Conservation (phyloP, 2,797 vertebrate species). For the Ciconia nigra region DNA sequence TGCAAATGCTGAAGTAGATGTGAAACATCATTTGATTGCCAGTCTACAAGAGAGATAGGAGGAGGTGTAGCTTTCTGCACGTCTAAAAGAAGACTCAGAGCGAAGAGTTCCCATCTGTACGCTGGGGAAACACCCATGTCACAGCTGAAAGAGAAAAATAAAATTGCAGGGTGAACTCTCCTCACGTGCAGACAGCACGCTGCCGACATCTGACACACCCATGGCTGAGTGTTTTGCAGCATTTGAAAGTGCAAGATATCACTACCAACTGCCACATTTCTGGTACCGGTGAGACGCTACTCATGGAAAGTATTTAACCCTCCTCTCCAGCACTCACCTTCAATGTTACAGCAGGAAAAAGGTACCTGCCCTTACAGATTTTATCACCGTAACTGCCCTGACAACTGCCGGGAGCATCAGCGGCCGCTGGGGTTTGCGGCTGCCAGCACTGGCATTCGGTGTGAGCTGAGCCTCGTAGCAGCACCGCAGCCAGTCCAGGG, state of each 20-base stretch:
- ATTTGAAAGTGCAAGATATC: not conserved
- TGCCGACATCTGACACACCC: not conserved
- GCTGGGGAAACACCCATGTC: not conserved
- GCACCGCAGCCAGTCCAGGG: rapidly evolving
- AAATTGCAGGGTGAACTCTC: not conserved
- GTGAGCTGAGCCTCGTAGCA: not conserved
- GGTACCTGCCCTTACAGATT: not conserved
- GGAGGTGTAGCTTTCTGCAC: not conserved
- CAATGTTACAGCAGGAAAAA: not conserved
- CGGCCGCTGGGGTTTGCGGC: rapidly evolving
- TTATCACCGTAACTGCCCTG: not conserved
- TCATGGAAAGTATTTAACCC: not conserved
- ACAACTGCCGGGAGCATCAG: not conserved
- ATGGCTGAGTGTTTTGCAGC: not conserved
- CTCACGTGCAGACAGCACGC: not conserved
- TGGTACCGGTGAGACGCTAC: not conserved
- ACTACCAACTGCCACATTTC: not conserved
- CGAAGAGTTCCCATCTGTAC: not conserved
- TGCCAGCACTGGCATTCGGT: rapidly evolving
- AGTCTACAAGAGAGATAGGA: rapidly evolving
- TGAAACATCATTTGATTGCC: not conserved
- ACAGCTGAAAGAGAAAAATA: not conserved
- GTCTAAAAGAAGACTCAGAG: not conserved
- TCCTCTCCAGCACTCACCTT: not conserved
- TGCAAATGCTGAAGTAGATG: not conserved